A percentile compares a stretch with the other conserved stretches of the same genome.
Evolutionary conservation across 1,140 invertebrate species (phyloP).

Genomic region (Lepidostoma basale): DNA sequence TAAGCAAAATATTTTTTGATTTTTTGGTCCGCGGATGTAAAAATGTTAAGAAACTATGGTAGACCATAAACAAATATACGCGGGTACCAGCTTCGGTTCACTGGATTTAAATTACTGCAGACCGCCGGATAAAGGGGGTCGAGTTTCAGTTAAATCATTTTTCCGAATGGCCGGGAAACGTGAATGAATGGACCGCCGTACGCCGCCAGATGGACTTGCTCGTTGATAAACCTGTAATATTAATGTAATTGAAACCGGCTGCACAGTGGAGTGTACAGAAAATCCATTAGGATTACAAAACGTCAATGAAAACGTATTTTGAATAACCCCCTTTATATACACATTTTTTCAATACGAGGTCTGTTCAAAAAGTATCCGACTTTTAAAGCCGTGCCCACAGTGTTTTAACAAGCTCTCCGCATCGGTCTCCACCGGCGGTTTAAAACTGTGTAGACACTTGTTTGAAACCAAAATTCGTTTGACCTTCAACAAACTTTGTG

Average conservation of each 20-base stretch:
- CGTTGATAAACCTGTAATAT: conserved; percentile 6
- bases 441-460: too few relatives aligned
- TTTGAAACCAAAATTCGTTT: too few relatives aligned
- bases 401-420: too few relatives aligned
- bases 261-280: background rate
- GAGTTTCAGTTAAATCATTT: conserved; percentile 25
- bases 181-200: conserved; percentile 18
- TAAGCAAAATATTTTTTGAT: too few relatives aligned
- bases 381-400: too few relatives aligned
- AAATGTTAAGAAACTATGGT: too few relatives aligned
- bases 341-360: too few relatives aligned
- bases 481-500: too few relatives aligned
- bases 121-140: background rate
- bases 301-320: too few relatives aligned
- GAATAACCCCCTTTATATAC: background rate
- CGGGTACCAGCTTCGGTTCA: background rate
- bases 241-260: conserved; percentile 23
- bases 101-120: conserved; percentile 9
- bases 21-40: too few relatives aligned
- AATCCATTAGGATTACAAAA: conserved; percentile 11
- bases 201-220: conserved; percentile 19
- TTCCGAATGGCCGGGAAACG: background rate
- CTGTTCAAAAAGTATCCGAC: too few relatives aligned
- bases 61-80: background rate
- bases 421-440: too few relatives aligned